A percentile compares a stretch with the other conserved stretches of the same genome.
phyloP scores from a whole-genome alignment of 2,888 invertebrate genomes.

The Mythimna loreyi region DNA sequence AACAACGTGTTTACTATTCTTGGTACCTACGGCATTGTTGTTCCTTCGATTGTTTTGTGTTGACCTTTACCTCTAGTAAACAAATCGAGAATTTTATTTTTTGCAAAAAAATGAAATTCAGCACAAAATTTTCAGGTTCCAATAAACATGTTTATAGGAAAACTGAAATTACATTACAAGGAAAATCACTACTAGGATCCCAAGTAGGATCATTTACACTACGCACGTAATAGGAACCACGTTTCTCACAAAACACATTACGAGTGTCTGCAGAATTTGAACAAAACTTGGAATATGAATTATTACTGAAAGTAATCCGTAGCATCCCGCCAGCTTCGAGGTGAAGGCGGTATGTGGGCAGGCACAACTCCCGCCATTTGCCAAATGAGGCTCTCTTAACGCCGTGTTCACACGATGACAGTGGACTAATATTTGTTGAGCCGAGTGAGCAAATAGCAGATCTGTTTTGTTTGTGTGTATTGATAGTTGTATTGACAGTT shows the following conservation, averaged over 20 bases:
- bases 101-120: slow-evolving; percentile 4
- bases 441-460: slow-evolving; percentile 26
- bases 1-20: slow-evolving; percentile 15
- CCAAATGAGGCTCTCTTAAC: slow-evolving; percentile 54
- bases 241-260: slow-evolving; percentile 52
- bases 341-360: slow-evolving; percentile 34
- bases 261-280: slow-evolving; percentile 50
- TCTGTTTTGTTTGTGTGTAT: slow-evolving; percentile 9
- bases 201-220: background rate
- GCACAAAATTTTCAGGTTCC: background rate
- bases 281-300: slow-evolving; percentile 62
- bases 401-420: slow-evolving; percentile 36
- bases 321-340: slow-evolving; percentile 41
- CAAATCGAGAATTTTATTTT: slow-evolving; percentile 5
- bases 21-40: background rate
- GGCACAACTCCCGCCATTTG: slow-evolving; percentile 52
- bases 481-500: slow-evolving; percentile 7
- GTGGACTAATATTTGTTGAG: slow-evolving; percentile 39
- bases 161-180: slow-evolving; percentile 39
- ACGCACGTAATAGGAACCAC: slow-evolving; percentile 5
- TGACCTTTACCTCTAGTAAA: slow-evolving; percentile 32
- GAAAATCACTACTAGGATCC: slow-evolving; percentile 33
- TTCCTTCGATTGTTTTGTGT: background rate
- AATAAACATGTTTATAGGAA: slow-evolving; percentile 15
- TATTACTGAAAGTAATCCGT: slow-evolving; percentile 58